A percentile compares a stretch with the other conserved stretches of the same genome.
These are phyloP conservation scores for Sminthurinus signatus DNA, from an alignment of 1,140 invertebrate genomes.

Conservation along the genomic window DNA sequence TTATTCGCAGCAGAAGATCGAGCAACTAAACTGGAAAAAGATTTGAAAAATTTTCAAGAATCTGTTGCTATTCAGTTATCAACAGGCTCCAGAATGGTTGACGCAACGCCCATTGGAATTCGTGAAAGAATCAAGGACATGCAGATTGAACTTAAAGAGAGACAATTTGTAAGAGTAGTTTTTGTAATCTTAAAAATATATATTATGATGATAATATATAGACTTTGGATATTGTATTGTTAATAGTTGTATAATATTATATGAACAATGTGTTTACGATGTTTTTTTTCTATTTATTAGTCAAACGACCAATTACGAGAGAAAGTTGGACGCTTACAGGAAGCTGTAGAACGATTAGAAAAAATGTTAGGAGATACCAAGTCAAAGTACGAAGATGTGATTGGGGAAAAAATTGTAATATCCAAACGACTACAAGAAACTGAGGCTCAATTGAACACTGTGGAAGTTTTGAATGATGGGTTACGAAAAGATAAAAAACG, in stretches of 20 bases:
- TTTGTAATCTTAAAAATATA: neutral
- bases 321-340: slow-evolving; percentile 42
- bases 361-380: slow-evolving; percentile 39
- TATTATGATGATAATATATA: too few relatives aligned
- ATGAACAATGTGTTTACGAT: too few relatives aligned
- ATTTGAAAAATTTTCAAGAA: slow-evolving; percentile 61
- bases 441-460: slow-evolving; percentile 60
- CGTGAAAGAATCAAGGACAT: slow-evolving; percentile 69
- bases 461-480: slow-evolving; percentile 57
- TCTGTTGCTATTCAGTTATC: slow-evolving; percentile 60
- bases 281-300: too few relatives aligned
- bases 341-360: slow-evolving; percentile 45
- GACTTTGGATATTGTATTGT: too few relatives aligned
- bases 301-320: slow-evolving; percentile 38
- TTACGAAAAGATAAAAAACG: slow-evolving; percentile 58
- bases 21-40: slow-evolving; percentile 51
- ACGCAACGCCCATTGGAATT: slow-evolving; percentile 64
- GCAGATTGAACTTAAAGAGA: slow-evolving; percentile 65
- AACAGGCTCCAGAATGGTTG: slow-evolving; percentile 60
- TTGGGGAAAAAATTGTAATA: slow-evolving; percentile 60
- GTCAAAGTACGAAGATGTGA: slow-evolving; percentile 40
- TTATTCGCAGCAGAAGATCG: slow-evolving; percentile 27
- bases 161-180: slow-evolving; percentile 55
- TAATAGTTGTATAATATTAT: too few relatives aligned
- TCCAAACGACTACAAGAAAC: slow-evolving; percentile 63